phyloP scores from a whole-genome alignment of 2,797 vertebrate species.

The Pyrocephalus nanus region DNA sequence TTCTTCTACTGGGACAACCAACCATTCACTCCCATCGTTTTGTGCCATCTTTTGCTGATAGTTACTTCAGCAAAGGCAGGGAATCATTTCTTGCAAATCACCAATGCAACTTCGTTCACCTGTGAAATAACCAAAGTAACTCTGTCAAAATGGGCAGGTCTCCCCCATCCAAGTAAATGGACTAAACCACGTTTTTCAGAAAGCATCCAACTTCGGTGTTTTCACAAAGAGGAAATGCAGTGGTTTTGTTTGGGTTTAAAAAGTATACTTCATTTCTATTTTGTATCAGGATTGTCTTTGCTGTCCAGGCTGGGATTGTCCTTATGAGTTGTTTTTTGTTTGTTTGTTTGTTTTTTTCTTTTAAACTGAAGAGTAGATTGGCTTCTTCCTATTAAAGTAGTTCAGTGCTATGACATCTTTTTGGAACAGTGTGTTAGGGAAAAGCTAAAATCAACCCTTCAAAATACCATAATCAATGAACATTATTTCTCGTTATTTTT shows the following conservation, averaged over 20 bases:
- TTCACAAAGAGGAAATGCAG: background rate
- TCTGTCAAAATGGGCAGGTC: background rate
- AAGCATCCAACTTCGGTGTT: background rate
- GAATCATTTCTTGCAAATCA: background rate
- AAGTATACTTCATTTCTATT: background rate
- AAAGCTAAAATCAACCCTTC: background rate
- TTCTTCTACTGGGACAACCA: background rate
- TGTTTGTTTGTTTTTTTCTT: background rate
- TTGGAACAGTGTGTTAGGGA: background rate
- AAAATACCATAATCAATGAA: background rate
- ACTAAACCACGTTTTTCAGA: background rate
- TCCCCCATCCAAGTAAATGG: background rate
- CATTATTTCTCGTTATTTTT: background rate
- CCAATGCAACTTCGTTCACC: background rate
- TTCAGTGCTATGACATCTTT: background rate
- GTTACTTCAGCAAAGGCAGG: background rate
- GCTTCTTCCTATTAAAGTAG: background rate
- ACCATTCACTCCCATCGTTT: background rate
- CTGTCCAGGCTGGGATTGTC: background rate
- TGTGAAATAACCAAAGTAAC: background rate
- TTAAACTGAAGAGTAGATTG: background rate
- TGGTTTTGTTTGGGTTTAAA: background rate
- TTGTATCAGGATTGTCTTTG: background rate
- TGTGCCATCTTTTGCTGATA: background rate
- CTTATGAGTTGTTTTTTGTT: background rate